phyloP scores from a whole-genome alignment of 2,113 vertebrate species.

The Crotalus helleri region DNA sequence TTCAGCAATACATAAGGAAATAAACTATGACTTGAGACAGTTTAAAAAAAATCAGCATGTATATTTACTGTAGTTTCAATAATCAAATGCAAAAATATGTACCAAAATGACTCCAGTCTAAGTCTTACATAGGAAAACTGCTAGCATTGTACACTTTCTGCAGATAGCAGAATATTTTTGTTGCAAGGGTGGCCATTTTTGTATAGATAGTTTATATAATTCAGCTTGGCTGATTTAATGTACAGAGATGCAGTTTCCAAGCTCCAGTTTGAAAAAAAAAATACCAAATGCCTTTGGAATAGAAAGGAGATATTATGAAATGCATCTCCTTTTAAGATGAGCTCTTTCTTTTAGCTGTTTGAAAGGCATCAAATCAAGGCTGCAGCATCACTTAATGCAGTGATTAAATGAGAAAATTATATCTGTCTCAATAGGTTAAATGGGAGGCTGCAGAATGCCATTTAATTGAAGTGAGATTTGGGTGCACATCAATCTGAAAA shows the following conservation, averaged over 20 bases:
- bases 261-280: neutral
- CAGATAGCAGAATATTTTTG: neutral
- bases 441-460: neutral
- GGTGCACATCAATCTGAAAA: neutral
- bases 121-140: neutral
- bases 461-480: conserved; percentile 16
- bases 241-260: neutral
- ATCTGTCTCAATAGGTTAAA: neutral
- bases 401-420: conserved; percentile 17
- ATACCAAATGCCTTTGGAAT: neutral
- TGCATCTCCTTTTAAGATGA: neutral
- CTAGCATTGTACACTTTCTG: neutral
- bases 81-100: neutral
- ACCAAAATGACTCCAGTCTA: neutral
- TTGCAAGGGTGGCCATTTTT: neutral
- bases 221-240: neutral
- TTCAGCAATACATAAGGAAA: neutral
- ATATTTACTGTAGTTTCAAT: neutral
- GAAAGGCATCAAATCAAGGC: neutral
- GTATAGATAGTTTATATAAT: neutral
- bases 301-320: neutral
- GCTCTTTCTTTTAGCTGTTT: neutral
- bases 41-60: neutral
- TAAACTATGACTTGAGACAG: neutral
- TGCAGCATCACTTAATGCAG: neutral